Evolutionary conservation across 2,797 vertebrate genomes (phyloP).

Genomic region (Platalea minor): DNA sequence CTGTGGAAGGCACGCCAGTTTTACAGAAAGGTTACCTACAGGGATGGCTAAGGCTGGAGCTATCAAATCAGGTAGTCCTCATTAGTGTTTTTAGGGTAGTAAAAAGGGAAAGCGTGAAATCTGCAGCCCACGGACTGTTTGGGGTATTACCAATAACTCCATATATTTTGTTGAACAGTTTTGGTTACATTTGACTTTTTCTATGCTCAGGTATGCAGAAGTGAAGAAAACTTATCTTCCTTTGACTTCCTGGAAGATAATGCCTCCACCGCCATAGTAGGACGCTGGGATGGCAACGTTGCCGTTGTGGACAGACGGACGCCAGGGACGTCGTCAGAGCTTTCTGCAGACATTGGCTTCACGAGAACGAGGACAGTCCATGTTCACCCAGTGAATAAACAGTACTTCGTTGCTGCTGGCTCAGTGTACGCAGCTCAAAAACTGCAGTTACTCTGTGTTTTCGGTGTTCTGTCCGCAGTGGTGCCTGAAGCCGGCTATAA

Average conservation of each 20-base stretch:
- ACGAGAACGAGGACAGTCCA: conserved; percentile 77
- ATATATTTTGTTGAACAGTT: fast-evolving
- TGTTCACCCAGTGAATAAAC: conserved; percentile 83
- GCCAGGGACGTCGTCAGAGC: conserved; percentile 68
- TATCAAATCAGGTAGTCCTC: background rate
- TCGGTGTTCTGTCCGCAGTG: fast-evolving
- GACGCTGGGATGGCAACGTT: conserved; percentile 75
- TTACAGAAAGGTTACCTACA: background rate
- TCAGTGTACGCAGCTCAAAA: conserved; percentile 67
- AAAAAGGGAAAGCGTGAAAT: background rate
- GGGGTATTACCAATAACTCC: fast-evolving
- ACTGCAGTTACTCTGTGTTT: fast-evolving
- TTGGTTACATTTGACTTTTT: background rate
- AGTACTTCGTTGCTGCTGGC: conserved; percentile 84
- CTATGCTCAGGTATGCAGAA: conserved; percentile 78
- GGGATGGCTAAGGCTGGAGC: background rate
- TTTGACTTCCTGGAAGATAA: conserved; percentile 85
- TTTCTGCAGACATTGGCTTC: conserved; percentile 68
- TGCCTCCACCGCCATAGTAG: conserved; percentile 77
- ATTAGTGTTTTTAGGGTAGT: background rate
- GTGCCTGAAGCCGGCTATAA: background rate
- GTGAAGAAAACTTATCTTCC: conserved; percentile 72
- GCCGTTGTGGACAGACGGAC: conserved; percentile 84
- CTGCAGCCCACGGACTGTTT: background rate
- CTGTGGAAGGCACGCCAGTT: background rate